Percentiles rank a stretch among this genome's conserved stretches.
These are phyloP conservation scores for Argyrosomus regius DNA, from an alignment of 2,797 vertebrate species.

Conservation along the genomic window DNA sequence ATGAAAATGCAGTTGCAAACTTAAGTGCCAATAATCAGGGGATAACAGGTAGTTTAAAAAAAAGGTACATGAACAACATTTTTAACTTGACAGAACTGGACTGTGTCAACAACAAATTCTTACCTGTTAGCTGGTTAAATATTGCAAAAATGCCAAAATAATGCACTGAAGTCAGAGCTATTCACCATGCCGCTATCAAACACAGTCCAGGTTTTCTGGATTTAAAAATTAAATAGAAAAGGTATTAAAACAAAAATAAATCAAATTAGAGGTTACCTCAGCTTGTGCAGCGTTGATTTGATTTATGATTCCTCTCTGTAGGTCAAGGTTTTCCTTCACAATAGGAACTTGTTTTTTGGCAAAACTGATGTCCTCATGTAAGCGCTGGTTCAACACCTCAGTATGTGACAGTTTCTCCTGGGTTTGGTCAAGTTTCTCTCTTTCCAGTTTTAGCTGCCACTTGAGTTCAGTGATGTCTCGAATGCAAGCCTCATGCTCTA, in stretches of 20 bases:
- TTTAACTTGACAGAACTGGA: background rate
- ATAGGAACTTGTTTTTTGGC: conserved; percentile 82
- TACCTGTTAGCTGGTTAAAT: background rate
- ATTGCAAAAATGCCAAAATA: background rate
- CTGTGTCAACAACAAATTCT: background rate
- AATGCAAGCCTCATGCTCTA: conserved; percentile 74
- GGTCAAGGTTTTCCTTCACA: conserved; percentile 74
- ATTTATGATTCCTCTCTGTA: conserved; percentile 54
- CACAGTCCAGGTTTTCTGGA: background rate
- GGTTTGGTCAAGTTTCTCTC: conserved; percentile 61
- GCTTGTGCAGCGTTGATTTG: conserved; percentile 56
- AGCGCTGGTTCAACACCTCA: conserved; percentile 72
- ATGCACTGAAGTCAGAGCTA: background rate
- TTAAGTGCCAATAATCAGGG: background rate
- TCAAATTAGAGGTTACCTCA: conserved; percentile 58
- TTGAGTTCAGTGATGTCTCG: conserved; percentile 82
- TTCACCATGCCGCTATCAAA: background rate
- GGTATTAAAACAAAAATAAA: conserved; percentile 4
- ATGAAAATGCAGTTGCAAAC: conserved; percentile 1
- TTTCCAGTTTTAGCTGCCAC: conserved; percentile 78
- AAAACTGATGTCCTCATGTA: conserved; percentile 79
- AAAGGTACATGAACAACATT: background rate
- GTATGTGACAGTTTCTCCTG: conserved; percentile 64
- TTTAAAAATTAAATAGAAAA: background rate
- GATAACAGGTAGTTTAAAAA: background rate